phyloP scores from a whole-genome alignment of 2,113 vertebrate genomes.

The Crotalus viridis region DNA sequence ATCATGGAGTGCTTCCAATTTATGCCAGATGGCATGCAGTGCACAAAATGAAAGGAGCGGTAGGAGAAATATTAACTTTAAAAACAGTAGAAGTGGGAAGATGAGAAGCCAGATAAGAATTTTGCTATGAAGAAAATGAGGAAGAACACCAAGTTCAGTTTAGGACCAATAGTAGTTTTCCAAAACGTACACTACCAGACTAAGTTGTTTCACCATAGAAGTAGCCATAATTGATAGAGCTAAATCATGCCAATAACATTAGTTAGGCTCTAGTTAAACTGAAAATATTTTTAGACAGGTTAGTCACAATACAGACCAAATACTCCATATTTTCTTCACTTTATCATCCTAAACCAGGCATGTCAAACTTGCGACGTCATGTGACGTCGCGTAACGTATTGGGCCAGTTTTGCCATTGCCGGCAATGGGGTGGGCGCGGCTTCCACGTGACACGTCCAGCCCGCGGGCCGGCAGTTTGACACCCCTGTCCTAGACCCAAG shows the following conservation, averaged over 20 bases:
- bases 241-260: neutral
- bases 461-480: too few relatives aligned
- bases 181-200: neutral
- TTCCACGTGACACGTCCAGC: too few relatives aligned
- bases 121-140: neutral
- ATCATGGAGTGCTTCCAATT: neutral
- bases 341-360: neutral
- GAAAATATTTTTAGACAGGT: neutral
- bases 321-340: neutral
- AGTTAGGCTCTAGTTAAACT: neutral
- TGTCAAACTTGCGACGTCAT: too few relatives aligned
- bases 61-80: neutral
- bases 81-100: neutral
- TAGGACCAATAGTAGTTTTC: neutral
- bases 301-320: neutral
- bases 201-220: neutral
- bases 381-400: too few relatives aligned
- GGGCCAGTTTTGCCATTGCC: too few relatives aligned
- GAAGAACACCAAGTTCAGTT: neutral
- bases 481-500: neutral
- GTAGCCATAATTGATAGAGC: neutral
- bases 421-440: too few relatives aligned
- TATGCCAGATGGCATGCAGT: slow-evolving; percentile 13
- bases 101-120: neutral
- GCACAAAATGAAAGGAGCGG: slow-evolving; percentile 5